Base-by-base conservation (phyloP, 2,888 invertebrate species). In the Stegana nigrithorax region DNA sequence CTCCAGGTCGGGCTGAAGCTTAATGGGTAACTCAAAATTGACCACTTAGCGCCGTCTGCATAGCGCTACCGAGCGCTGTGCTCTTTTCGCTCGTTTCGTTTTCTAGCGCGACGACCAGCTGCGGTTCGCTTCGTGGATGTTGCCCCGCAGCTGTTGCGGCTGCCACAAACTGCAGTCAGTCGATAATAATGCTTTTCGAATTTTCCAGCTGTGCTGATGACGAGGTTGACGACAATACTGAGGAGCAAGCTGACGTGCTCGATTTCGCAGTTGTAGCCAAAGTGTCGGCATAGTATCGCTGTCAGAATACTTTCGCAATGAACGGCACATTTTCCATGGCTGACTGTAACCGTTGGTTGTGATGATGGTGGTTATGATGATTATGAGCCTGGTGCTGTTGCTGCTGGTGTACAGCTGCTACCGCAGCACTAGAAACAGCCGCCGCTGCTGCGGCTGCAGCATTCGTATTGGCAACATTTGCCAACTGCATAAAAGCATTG, bases 281-380 rank as follows among this genome's bases (percentile, higher is more conserved):
- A 10, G 80, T 81, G 51, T 85, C 84, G 50, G 85, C 84, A 67
- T 85, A 85, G 76, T 86, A 86, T 77, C 84, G 75, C 70, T 86
- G 86, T 86, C 86, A 86, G 80, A 86, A 86, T 63, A 86, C 86
- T 76, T 86, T 86, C 2, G 86, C 86, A 32, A 86, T 86, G 63
- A 86, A 86, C 6, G 86, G 85, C 14, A 84, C 82, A 62, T 80
- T 83, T 59, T 83, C 85, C 69, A 83, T 74, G 55, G 81, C 73
- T 12, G 62, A 67, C 71, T 10, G 73, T 73, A 79, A 63, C 4
- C 80, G 71, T 12, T 62, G 70, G 29, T 65, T 74, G 65, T 67
- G 81, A 67, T 25, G 73, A 68, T 62, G 71, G 17, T 68, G 36
- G 58, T 2, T 29, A 4, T 59, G 47, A 51, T 67, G 75, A 47